Evolutionary conservation across 2,113 vertebrate species (phyloP).

Genomic region (Leucosticte australis): DNA sequence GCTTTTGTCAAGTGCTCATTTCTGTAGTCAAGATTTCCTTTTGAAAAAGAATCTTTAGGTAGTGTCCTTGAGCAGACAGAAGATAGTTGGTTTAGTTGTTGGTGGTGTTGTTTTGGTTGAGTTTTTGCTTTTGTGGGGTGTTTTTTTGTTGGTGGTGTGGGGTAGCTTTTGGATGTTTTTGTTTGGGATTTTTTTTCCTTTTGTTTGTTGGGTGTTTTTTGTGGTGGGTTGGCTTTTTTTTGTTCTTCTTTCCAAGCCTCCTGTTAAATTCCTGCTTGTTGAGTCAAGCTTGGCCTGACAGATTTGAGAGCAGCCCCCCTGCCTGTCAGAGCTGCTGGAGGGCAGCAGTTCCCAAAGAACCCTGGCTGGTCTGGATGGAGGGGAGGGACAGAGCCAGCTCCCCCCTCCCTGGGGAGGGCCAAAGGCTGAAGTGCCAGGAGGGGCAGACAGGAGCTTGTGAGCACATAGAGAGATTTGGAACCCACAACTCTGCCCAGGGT

Average conservation of each 20-base stretch:
- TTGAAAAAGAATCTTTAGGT: not conserved
- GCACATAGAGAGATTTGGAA: not conserved
- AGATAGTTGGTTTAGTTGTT: fast-evolving
- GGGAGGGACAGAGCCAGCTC: not conserved
- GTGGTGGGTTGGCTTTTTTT: not conserved
- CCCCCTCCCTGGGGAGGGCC: not conserved
- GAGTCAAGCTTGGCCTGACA: not conserved
- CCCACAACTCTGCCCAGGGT: not conserved
- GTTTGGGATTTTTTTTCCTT: not conserved
- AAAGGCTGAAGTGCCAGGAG: not conserved
- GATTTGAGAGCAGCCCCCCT: not conserved
- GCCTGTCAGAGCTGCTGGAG: not conserved
- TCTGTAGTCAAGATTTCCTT: not conserved
- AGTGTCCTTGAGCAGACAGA: not conserved
- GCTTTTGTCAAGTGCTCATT: not conserved
- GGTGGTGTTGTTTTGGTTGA: not conserved
- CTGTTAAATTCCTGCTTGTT: not conserved
- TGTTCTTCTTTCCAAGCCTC: not conserved
- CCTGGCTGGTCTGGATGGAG: not conserved
- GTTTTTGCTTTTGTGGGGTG: not conserved
- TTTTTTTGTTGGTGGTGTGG: not conserved
- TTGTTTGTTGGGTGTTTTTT: not conserved
- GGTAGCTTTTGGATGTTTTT: not conserved
- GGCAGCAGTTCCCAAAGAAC: not conserved
- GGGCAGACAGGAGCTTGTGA: not conserved